Percentiles rank a stretch among this genome's conserved stretches.
Evolutionary conservation across 2,888 invertebrate species (phyloP).

Genomic region (Mythimna albipuncta): DNA sequence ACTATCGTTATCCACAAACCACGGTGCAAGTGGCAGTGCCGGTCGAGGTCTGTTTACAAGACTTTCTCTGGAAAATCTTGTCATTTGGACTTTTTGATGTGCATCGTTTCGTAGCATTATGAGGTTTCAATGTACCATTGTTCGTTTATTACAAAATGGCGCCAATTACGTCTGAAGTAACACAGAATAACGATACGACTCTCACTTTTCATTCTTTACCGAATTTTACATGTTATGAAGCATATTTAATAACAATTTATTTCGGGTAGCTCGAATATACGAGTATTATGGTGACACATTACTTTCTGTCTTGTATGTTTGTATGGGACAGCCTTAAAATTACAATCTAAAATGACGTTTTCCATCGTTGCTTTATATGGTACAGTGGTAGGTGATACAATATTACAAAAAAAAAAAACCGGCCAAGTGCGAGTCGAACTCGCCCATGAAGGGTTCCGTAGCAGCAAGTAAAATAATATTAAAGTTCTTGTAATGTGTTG

Average conservation of each 20-base stretch:
- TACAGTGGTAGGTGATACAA: no score
- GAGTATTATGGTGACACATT: neutral
- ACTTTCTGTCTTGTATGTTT: neutral
- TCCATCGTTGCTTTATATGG: neutral
- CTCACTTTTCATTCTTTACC: constrained; percentile 39
- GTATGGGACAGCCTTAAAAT: neutral
- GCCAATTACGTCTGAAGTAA: constrained; percentile 28
- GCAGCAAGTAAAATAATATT: no score
- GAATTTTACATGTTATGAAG: neutral
- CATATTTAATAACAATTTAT: neutral
- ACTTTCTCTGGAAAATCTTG: constrained; percentile 54
- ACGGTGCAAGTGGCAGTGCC: constrained; percentile 12
- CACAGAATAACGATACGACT: constrained; percentile 29
- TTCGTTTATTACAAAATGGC: constrained; percentile 45
- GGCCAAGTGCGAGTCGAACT: no score
- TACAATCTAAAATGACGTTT: neutral
- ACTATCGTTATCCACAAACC: constrained; percentile 13
- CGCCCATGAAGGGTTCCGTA: no score
- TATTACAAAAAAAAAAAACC: no score
- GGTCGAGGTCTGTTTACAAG: constrained; percentile 24
- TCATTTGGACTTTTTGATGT: constrained; percentile 45
- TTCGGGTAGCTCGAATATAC: neutral
- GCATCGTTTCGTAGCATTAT: constrained; percentile 40
- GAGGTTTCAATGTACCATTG: constrained; percentile 58
- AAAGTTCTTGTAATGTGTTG: no score